Evolutionary conservation across 2,113 vertebrate species (phyloP).

Genomic region (Prionailurus viverrinus): DNA sequence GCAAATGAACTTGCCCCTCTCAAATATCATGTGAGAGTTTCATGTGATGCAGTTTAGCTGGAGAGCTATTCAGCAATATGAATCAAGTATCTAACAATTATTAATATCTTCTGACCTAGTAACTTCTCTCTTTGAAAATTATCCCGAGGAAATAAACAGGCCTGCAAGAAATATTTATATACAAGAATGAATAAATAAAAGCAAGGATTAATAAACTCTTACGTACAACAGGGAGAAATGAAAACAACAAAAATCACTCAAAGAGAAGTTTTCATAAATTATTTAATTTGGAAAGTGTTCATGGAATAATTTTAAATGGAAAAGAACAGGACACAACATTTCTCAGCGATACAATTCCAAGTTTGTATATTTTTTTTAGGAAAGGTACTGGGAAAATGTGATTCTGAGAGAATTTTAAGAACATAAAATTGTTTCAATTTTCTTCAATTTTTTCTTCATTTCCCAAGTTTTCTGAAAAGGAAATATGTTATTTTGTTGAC

Average conservation of each 20-base stretch:
- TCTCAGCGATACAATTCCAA: neutral
- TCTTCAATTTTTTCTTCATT: constrained; percentile 11
- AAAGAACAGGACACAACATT: neutral
- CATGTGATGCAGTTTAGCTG: neutral
- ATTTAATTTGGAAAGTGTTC: constrained; percentile 3
- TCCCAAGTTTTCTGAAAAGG: neutral
- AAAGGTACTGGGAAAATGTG: neutral
- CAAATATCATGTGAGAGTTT: constrained; percentile 17
- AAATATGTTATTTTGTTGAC: neutral
- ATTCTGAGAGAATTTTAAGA: neutral
- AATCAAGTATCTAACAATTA: constrained; percentile 49
- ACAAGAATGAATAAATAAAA: constrained; percentile 7
- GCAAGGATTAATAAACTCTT: neutral
- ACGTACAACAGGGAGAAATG: neutral
- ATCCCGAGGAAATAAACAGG: constrained; percentile 17
- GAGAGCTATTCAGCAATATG: constrained; percentile 25
- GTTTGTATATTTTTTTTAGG: neutral
- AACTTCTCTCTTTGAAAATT: constrained; percentile 36
- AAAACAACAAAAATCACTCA: neutral
- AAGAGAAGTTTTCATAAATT: neutral
- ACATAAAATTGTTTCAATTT: neutral
- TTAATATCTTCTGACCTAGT: neutral
- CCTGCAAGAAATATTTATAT: neutral
- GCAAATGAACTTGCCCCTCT: constrained; percentile 37
- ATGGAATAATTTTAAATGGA: neutral